Base-by-base conservation (phyloP, 2,888 invertebrate genomes). In the Smittia aterrima region DNA sequence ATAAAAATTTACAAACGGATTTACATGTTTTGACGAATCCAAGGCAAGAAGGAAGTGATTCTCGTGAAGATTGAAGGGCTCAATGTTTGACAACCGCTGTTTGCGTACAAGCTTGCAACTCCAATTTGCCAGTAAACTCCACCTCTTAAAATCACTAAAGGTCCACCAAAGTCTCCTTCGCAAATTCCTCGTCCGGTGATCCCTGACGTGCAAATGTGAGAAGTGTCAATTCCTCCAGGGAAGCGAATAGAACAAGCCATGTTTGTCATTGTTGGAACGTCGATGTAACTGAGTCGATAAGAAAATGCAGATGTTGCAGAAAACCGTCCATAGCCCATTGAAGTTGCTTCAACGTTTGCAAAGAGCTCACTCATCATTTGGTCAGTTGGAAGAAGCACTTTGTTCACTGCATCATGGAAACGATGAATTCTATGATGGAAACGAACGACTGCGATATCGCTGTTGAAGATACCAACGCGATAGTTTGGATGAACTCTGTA, bases 1-100 rank as follows among this genome's bases (percentile, higher is more conserved):
- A 58, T 22, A 22, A 22, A 58, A 58, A 22, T 22, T 22, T 58
- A 13, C 22, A 18, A 58, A 22, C 22, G 18, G 18, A 6, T 58
- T 58, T n/a, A 47, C n/a, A 47, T 47, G 11, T 47, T 47, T 47
- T 24, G 25, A 13, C 25, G 25, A n/a, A 67, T 40, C 67, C 67
- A 67, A 2, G 9, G 6, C 41, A 11, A 4, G 67, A 67, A 67
- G 3, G 40, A 67, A 16, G 67, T 40, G 6, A 40, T 22, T 40
- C 67, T 38, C n/a, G 67, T 20, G 41, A 7, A 67, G 6, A 67
- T 38, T n/a, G 38, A 16, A 16, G 67, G 67, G 16, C n/a, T 7
- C 1, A 1, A 7, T 22, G 25, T 16, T 32, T 1, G 7, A 32
- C 66, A 66, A 18, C 66, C 66, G n/a, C 22, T 7, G n/a, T 27